Conservation (phyloP, 2,113 vertebrate species). For the Balaeniceps rex region DNA sequence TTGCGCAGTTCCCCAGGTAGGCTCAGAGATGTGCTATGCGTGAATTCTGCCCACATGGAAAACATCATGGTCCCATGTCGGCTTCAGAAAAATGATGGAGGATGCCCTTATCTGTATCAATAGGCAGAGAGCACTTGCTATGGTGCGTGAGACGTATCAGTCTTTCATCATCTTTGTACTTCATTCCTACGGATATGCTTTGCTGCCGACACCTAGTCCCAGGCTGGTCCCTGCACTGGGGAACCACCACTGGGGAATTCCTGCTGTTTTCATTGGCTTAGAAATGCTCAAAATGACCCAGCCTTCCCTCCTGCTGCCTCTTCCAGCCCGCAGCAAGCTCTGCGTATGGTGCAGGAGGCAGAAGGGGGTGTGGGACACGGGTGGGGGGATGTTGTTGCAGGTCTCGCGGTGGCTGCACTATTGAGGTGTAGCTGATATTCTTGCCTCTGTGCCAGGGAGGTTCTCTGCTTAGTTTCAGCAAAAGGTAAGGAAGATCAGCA, state of each 20-base stretch:
- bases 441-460: background rate
- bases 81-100: background rate
- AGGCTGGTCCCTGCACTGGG: background rate
- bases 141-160: background rate
- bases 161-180: background rate
- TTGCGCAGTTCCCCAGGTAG: background rate
- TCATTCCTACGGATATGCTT: background rate
- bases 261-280: background rate
- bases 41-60: background rate
- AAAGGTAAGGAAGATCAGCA: background rate
- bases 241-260: background rate
- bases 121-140: background rate
- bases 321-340: background rate
- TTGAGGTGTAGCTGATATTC: background rate
- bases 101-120: background rate
- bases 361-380: rapidly evolving
- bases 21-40: background rate
- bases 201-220: background rate
- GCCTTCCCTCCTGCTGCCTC: background rate
- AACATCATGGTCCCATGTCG: background rate
- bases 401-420: background rate
- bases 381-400: background rate
- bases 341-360: rapidly evolving
- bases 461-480: background rate
- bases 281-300: background rate